Evolutionary conservation across 1,140 invertebrate species (phyloP).

Genomic region (Drosophila parvula): DNA sequence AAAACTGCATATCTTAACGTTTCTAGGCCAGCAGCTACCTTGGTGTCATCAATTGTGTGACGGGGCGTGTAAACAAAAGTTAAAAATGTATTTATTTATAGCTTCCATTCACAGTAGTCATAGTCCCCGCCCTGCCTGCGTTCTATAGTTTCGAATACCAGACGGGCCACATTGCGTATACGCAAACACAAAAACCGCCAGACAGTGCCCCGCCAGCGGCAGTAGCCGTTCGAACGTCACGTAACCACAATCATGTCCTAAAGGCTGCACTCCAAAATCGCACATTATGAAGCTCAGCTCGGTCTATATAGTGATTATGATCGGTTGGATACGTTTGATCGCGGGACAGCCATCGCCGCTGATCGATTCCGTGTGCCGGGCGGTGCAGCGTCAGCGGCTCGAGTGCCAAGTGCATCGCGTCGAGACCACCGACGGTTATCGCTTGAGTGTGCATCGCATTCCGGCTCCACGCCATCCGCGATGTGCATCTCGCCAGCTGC

Average conservation of each 20-base stretch:
- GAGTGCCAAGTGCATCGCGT: slow-evolving; percentile 85
- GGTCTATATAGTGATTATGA: slow-evolving; percentile 11
- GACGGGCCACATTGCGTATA: slow-evolving; percentile 50
- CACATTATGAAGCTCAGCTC: slow-evolving; percentile 12
- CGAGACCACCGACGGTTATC: slow-evolving; percentile 85
- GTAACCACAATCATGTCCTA: slow-evolving; percentile 39
- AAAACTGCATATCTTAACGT: slow-evolving; percentile 19
- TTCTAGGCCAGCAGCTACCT: slow-evolving; percentile 40
- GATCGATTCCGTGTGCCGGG: slow-evolving; percentile 58
- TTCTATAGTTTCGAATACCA: slow-evolving; percentile 5
- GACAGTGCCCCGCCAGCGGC: slow-evolving; percentile 3
- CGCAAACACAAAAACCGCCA: slow-evolving; percentile 48
- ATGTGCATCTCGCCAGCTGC: slow-evolving; percentile 7
- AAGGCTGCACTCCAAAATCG: background rate
- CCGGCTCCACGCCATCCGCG: slow-evolving; percentile 45
- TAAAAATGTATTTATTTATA: slow-evolving; percentile 55
- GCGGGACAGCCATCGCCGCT: slow-evolving; percentile 10
- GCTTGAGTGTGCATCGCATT: slow-evolving; percentile 84
- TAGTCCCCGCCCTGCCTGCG: background rate
- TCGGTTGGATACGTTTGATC: background rate
- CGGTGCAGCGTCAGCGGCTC: slow-evolving; percentile 84
- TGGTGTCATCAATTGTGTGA: slow-evolving; percentile 30
- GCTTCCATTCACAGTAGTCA: slow-evolving; percentile 25
- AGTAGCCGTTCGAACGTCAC: slow-evolving; percentile 50
- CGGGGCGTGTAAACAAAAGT: slow-evolving; percentile 40